Percentiles rank a stretch among this genome's conserved stretches.
phyloP scores from a whole-genome alignment of 2,797 vertebrate species.

The Phoebastria nigripes region DNA sequence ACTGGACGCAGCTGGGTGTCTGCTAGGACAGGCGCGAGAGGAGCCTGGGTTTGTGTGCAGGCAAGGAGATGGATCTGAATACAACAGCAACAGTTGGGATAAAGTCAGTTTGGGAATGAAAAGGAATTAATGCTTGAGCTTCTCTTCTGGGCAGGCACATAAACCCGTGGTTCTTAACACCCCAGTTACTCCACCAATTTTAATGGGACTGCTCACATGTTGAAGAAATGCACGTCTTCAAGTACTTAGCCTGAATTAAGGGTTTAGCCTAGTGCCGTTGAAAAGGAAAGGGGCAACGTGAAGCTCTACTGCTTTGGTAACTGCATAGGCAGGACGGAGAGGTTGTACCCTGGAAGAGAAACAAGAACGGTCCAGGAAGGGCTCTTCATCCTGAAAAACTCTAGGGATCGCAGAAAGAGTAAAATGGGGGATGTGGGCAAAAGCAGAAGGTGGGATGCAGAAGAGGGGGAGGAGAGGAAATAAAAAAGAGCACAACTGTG shows the following conservation, averaged over 20 bases:
- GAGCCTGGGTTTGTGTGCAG: not conserved
- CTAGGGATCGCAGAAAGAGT: not conserved
- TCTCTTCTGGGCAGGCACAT: not conserved
- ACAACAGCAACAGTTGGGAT: accelerated
- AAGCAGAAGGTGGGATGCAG: not conserved
- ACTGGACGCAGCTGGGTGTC: not conserved
- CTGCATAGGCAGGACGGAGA: not conserved
- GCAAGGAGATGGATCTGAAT: not conserved
- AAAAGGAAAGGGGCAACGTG: not conserved
- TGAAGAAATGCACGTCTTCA: not conserved
- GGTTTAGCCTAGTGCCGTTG: not conserved
- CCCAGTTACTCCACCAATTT: not conserved
- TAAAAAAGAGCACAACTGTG: not conserved
- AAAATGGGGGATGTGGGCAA: not conserved
- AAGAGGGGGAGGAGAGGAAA: not conserved
- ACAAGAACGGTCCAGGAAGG: not conserved
- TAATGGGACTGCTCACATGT: not conserved
- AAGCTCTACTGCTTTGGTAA: not conserved
- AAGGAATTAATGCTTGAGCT: not conserved
- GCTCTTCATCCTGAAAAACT: not conserved
- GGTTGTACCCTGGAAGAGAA: not conserved
- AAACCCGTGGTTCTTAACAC: not conserved
- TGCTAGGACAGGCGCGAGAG: accelerated
- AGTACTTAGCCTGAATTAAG: not conserved
- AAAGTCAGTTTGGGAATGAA: not conserved